Conservation (phyloP, 2,113 vertebrate genomes). For the Sprattus sprattus region DNA sequence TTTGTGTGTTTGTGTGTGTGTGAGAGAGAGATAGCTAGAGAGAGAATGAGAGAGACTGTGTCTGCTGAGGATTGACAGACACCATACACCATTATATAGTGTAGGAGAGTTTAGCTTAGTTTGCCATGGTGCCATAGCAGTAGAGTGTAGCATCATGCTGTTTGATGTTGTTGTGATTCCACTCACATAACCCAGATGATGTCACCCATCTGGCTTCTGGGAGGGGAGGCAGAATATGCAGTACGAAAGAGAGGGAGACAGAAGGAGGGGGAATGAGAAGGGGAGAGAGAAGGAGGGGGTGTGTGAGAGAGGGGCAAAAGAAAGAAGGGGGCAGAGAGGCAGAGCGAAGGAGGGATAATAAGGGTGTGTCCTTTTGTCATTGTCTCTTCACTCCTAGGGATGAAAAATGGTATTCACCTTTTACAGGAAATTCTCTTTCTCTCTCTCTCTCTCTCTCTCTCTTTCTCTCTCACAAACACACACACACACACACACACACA, state of each 20-base stretch:
- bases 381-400: background rate
- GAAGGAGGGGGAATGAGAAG: background rate
- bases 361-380: constrained; percentile 21
- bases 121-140: background rate
- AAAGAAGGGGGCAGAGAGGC: background rate
- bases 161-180: background rate
- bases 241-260: background rate
- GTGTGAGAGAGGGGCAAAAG: background rate
- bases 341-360: background rate
- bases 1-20: constrained; percentile 19
- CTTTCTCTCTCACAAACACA: background rate
- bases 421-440: constrained; percentile 17
- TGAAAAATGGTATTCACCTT: background rate
- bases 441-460: background rate
- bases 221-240: background rate
- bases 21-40: background rate
- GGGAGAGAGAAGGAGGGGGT: background rate
- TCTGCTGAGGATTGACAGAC: background rate
- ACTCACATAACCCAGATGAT: background rate
- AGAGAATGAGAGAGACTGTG: background rate
- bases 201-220: constrained; percentile 1
- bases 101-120: background rate
- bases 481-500: background rate
- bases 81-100: background rate
- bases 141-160: background rate